A percentile compares a stretch with the other conserved stretches of the same genome.
These are phyloP conservation scores for Phaonia tiefii DNA, from an alignment of 2,888 invertebrate species.

Conservation along the genomic window DNA sequence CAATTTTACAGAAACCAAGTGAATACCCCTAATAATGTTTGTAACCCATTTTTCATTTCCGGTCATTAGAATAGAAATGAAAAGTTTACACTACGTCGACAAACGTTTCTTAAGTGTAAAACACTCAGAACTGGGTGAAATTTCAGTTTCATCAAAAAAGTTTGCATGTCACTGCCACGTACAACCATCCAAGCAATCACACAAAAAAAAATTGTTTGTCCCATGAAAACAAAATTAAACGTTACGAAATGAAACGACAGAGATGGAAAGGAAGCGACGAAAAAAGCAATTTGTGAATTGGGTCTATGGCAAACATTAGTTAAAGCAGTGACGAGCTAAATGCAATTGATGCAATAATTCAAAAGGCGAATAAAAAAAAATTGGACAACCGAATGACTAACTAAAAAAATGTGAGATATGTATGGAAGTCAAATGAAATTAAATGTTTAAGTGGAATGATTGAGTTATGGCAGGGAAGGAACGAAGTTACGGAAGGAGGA, in stretches of 20 bases:
- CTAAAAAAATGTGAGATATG: background rate
- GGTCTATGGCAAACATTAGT: slow-evolving; percentile 27
- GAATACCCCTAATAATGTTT: background rate
- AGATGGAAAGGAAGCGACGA: background rate
- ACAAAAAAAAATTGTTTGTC: background rate
- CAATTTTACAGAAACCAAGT: background rate
- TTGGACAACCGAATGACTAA: background rate
- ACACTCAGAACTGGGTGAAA: slow-evolving; percentile 1
- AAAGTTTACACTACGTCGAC: slow-evolving; percentile 6
- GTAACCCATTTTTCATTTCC: slow-evolving; percentile 15
- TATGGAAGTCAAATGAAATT: no score
- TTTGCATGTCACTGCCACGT: background rate
- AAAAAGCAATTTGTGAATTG: background rate
- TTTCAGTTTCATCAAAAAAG: slow-evolving; percentile 17
- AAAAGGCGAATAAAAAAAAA: background rate
- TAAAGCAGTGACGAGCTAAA: background rate
- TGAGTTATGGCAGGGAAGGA: background rate
- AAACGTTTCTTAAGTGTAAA: background rate
- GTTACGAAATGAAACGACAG: slow-evolving; percentile 3
- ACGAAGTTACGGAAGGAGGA: background rate
- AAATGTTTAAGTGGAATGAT: background rate
- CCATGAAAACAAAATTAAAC: slow-evolving; percentile 20
- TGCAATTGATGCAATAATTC: slow-evolving; percentile 4
- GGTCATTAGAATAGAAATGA: background rate
- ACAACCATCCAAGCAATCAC: background rate